Conservation (phyloP, 1,140 invertebrate species). For the Oryctes rhinoceros region DNA sequence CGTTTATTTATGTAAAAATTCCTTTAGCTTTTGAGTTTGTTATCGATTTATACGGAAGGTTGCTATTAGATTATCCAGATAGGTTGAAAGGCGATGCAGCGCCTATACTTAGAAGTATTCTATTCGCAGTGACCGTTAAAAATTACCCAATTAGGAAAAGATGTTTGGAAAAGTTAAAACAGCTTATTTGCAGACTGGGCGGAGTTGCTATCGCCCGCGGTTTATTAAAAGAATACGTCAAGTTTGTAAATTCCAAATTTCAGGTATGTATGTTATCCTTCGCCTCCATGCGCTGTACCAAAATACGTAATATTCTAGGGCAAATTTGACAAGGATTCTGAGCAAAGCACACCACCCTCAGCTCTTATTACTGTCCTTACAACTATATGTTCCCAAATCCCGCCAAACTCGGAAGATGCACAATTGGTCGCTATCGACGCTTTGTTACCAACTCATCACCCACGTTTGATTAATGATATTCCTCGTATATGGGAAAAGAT, state of each 20-base stretch:
- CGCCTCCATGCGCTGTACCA: not conserved
- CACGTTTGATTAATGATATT: slow-evolving; percentile 65
- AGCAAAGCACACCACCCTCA: slow-evolving; percentile 47
- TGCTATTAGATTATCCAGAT: slow-evolving; percentile 70
- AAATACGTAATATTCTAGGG: slow-evolving; percentile 2
- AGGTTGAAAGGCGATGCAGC: slow-evolving; percentile 67
- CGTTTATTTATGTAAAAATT: slow-evolving; percentile 45
- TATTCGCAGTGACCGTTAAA: slow-evolving; percentile 68
- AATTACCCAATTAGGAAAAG: slow-evolving; percentile 53
- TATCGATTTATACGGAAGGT: slow-evolving; percentile 70
- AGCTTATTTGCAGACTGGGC: slow-evolving; percentile 56
- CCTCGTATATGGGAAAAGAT: slow-evolving; percentile 71
- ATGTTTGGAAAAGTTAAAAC: slow-evolving; percentile 57
- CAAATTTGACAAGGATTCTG: slow-evolving; percentile 30
- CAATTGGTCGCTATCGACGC: slow-evolving; percentile 68
- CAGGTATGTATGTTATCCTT: slow-evolving; percentile 27
- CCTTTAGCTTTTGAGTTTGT: slow-evolving; percentile 66
- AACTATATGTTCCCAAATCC: slow-evolving; percentile 64
- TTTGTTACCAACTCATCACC: slow-evolving; percentile 75
- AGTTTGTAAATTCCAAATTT: slow-evolving; percentile 68
- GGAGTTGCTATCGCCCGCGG: slow-evolving; percentile 62
- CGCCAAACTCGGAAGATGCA: slow-evolving; percentile 63
- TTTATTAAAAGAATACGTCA: slow-evolving; percentile 69
- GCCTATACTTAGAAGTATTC: slow-evolving; percentile 69
- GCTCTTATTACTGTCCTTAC: slow-evolving; percentile 62